These are phyloP conservation scores for Macrosiphum euphorbiae DNA, from an alignment of 2,888 invertebrate species.

Conservation along the genomic window DNA sequence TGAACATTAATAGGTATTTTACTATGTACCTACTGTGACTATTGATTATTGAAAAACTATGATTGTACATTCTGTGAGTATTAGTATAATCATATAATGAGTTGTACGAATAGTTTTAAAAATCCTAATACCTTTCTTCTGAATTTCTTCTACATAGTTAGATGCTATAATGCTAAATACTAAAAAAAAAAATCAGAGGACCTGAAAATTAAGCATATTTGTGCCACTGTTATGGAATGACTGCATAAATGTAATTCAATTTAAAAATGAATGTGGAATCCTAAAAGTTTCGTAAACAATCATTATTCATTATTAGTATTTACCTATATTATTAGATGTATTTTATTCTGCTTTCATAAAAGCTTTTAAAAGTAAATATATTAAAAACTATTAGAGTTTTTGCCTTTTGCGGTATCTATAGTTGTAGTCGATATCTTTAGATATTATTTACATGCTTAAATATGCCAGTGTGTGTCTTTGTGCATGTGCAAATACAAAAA, in stretches of 20 bases:
- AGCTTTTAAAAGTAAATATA: not conserved
- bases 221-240: not conserved
- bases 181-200: not conserved
- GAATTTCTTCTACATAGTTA: not conserved
- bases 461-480: not conserved
- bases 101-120: not conserved
- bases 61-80: not conserved
- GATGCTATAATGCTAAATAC: not conserved
- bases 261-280: not conserved
- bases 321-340: not conserved
- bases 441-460: not conserved
- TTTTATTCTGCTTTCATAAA: not conserved
- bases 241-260: not conserved
- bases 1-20: not conserved
- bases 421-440: not conserved
- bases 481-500: not conserved
- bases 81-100: not conserved
- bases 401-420: not conserved
- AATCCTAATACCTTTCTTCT: not conserved
- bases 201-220: not conserved
- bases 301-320: not conserved
- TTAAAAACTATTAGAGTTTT: slow-evolving; percentile 12
- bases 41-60: not conserved
- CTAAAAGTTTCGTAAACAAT: not conserved
- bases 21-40: not conserved